Percentiles rank a stretch among this genome's conserved stretches.
These are phyloP conservation scores for Cyaniris semiargus DNA, from an alignment of 2,888 invertebrate genomes.

Conservation along the genomic window DNA sequence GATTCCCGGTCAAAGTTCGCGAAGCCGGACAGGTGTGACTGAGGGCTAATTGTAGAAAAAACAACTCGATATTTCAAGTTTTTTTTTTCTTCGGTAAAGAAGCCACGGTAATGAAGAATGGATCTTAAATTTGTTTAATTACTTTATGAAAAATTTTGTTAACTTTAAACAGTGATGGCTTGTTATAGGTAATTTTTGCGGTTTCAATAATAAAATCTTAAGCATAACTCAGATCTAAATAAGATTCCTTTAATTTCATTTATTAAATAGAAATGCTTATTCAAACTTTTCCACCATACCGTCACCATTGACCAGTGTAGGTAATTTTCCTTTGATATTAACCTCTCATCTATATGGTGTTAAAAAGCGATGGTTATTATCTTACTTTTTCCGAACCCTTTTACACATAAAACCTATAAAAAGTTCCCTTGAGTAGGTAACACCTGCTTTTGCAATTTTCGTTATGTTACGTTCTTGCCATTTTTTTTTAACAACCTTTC, in stretches of 20 bases:
- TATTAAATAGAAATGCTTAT: too few relatives aligned
- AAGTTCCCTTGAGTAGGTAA: constrained; percentile 19
- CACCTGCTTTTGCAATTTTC: constrained; percentile 27
- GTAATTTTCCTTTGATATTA: neutral
- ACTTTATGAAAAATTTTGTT: neutral
- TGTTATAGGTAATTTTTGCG: neutral
- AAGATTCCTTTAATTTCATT: too few relatives aligned
- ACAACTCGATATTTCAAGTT: constrained; percentile 47
- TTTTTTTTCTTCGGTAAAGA: constrained; percentile 30
- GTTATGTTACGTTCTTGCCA: constrained; percentile 2
- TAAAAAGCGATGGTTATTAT: constrained; percentile 34
- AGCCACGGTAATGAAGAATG: constrained; percentile 12
- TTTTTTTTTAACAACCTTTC: neutral
- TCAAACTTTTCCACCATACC: too few relatives aligned
- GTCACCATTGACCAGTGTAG: too few relatives aligned
- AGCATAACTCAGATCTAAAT: too few relatives aligned
- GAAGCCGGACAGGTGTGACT: constrained; percentile 68
- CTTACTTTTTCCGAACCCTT: constrained; percentile 35
- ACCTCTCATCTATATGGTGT: neutral
- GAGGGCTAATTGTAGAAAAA: constrained; percentile 61
- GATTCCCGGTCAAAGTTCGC: constrained; percentile 74
- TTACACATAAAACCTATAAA: constrained; percentile 32
- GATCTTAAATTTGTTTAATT: constrained; percentile 6
- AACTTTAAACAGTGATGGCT: neutral
- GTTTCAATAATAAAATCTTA: neutral